These are phyloP conservation scores for Sebastes oblongus DNA, from an alignment of 2,797 vertebrate species.

Conservation along the genomic window DNA sequence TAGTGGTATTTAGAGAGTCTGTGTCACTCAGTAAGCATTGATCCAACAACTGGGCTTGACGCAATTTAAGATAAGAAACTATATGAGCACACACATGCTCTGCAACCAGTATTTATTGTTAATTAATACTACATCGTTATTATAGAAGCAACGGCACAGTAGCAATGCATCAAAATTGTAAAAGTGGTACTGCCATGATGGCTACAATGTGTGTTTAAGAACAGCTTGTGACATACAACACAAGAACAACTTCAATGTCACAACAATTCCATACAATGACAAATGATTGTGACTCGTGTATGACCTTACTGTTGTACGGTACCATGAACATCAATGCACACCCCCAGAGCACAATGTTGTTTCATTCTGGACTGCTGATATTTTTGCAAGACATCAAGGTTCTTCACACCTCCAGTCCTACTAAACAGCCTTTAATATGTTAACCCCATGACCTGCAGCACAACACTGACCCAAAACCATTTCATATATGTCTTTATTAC, in stretches of 20 bases:
- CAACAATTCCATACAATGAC: conserved; percentile 9
- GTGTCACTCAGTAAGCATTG: conserved; percentile 8
- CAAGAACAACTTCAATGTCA: conserved; percentile 40
- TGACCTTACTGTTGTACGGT: neutral
- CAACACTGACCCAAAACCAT: neutral
- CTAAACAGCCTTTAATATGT: conserved; percentile 23
- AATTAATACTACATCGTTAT: neutral
- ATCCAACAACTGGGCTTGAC: neutral
- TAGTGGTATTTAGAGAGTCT: conserved; percentile 30
- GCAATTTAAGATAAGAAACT: conserved; percentile 2
- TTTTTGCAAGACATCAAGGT: conserved; percentile 38
- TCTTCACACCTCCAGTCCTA: neutral
- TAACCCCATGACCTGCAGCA: conserved; percentile 28
- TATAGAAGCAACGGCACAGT: neutral
- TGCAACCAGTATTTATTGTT: neutral
- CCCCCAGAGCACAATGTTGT: neutral
- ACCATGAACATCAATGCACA: conserved; percentile 12
- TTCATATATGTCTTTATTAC: conserved; percentile 22
- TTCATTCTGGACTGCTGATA: conserved; percentile 3
- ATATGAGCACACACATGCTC: neutral
- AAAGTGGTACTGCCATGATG: neutral
- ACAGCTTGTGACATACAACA: conserved; percentile 18
- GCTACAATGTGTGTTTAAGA: neutral
- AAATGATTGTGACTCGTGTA: conserved; percentile 15
- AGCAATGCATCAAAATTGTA: neutral